These are phyloP conservation scores for Zaprionus ghesquierei DNA, from an alignment of 1,140 invertebrate species.

Conservation along the genomic window DNA sequence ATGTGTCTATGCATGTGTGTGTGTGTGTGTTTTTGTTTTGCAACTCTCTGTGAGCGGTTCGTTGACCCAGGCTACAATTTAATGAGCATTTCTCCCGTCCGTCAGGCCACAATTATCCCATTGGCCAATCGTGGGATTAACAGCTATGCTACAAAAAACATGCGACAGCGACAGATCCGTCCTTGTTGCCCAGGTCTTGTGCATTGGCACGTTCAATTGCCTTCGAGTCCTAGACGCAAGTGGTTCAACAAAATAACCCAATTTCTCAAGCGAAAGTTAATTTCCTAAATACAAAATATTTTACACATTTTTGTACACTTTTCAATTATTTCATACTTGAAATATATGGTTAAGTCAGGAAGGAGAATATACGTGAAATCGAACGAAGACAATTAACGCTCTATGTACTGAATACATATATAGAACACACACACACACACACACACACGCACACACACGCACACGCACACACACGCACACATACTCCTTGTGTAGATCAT, in stretches of 20 bases:
- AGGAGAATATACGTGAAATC: neutral
- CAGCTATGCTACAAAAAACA: constrained; percentile 34
- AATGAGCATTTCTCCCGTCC: constrained; percentile 40
- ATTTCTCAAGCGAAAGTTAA: constrained; percentile 8
- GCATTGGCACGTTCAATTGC: constrained; percentile 65
- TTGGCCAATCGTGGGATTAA: constrained; percentile 31
- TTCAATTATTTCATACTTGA: constrained; percentile 47
- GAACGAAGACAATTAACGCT: constrained; percentile 2
- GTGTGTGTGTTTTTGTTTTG: constrained; percentile 44
- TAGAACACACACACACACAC: too few relatives aligned
- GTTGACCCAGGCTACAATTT: constrained; percentile 63
- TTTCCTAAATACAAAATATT: neutral
- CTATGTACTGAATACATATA: constrained; percentile 22
- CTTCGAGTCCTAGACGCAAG: constrained; percentile 51
- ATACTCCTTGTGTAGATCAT: constrained; percentile 46
- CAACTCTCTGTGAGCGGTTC: constrained; percentile 54
- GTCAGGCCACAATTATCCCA: constrained; percentile 36
- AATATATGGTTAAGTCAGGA: constrained; percentile 36
- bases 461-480: too few relatives aligned
- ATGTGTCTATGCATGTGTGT: constrained; percentile 31
- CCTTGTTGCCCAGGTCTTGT: too few relatives aligned
- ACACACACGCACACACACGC: too few relatives aligned
- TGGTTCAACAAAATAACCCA: constrained; percentile 54
- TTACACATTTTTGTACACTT: neutral
- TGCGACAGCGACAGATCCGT: constrained; percentile 12